Conservation (phyloP, 2,113 vertebrate species). For the Sus scrofa region DNA sequence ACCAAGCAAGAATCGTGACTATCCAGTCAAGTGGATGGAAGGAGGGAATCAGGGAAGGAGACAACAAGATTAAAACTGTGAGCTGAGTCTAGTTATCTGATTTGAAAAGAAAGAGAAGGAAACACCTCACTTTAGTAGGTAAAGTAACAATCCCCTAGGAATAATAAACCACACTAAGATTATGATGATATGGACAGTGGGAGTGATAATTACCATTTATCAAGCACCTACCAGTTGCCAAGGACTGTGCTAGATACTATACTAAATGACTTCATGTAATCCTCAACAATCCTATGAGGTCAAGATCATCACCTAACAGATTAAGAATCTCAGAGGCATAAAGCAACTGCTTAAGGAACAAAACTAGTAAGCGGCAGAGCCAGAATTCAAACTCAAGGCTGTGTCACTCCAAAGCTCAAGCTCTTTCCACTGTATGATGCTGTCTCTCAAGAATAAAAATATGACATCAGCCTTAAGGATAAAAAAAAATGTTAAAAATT, state of each 20-base stretch:
- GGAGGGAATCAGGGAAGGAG: background rate
- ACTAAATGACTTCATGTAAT: constrained; percentile 43
- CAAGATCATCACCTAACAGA: constrained; percentile 31
- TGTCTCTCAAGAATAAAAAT: constrained; percentile 70
- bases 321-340: constrained; percentile 8
- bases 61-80: background rate
- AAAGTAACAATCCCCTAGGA: constrained; percentile 37
- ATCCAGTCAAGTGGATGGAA: background rate
- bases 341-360: constrained; percentile 44
- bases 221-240: constrained; percentile 10
- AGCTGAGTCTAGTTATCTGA: background rate
- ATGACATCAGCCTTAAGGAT: constrained; percentile 45
- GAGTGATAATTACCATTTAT: background rate
- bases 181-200: background rate
- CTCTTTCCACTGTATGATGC: constrained; percentile 49
- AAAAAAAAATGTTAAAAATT: constrained; percentile 59
- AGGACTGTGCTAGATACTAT: background rate
- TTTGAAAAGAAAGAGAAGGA: constrained; percentile 7
- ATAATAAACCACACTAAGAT: background rate
- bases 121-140: constrained; percentile 7
- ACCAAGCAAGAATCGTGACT: constrained; percentile 25
- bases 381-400: constrained; percentile 58
- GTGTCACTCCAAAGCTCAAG: constrained; percentile 45
- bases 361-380: constrained; percentile 44
- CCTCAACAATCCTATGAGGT: constrained; percentile 22